Percentiles rank a stretch among this genome's conserved stretches.
Conservation (phyloP, 2,113 vertebrate species). For the Myiagra hebetior region DNA sequence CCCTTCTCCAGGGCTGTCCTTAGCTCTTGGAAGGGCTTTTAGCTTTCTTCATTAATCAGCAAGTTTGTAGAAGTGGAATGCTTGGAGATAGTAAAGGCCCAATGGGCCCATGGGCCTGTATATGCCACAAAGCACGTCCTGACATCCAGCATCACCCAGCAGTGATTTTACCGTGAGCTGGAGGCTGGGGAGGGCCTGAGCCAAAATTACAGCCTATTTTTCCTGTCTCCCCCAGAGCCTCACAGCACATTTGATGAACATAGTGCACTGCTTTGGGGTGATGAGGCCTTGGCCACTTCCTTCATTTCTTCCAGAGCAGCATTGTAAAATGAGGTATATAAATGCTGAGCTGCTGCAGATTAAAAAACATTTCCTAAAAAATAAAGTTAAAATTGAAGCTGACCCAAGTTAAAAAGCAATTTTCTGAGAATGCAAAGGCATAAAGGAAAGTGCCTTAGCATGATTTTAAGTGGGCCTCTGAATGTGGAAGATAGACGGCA, state of each 20-base stretch:
- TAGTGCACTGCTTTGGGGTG: neutral
- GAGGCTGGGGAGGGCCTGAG: neutral
- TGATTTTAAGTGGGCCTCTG: conserved; percentile 53
- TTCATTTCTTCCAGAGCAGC: conserved; percentile 11
- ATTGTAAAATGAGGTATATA: conserved; percentile 3
- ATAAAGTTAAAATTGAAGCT: conserved; percentile 62
- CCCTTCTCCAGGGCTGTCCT: neutral
- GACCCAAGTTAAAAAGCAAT: conserved; percentile 67
- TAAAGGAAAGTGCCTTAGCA: conserved; percentile 49
- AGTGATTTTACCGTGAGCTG: neutral
- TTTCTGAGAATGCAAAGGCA: conserved; percentile 54
- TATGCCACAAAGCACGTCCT: accelerated
- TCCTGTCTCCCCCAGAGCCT: neutral
- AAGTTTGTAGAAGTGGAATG: neutral
- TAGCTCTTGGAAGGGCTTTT: neutral
- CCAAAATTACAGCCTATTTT: neutral
- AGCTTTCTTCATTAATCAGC: neutral
- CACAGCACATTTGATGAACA: accelerated
- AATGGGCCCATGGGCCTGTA: accelerated
- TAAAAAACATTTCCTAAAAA: conserved; percentile 49
- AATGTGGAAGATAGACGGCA: neutral
- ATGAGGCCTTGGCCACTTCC: neutral
- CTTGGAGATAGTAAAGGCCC: neutral
- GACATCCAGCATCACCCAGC: neutral
- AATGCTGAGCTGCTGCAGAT: conserved; percentile 41